Evolutionary conservation across 2,888 invertebrate species (phyloP), one percentile per base, ranked within the genome.

Genomic region (Orchesella flavescens): DNA sequence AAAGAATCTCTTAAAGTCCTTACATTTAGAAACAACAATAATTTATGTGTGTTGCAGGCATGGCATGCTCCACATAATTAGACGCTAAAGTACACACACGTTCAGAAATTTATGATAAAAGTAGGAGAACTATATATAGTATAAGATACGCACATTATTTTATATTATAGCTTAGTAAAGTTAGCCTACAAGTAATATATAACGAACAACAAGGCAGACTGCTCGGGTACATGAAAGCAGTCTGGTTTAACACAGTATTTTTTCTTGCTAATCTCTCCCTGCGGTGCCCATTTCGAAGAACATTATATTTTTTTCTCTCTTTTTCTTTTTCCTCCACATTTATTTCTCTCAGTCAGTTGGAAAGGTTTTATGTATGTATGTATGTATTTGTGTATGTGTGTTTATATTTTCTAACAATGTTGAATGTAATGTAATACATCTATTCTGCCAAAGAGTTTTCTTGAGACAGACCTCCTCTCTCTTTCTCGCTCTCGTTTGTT

Each of bases 181-280:
- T 2, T 34, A 34, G 34, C 34, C 34, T 34, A 34, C 34, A n/a
- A n/a, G n/a, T n/a, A n/a, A n/a, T n/a, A n/a, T n/a, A 34, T 34
- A 23, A 61, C 61, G 59, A 78, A 77, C 68, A 79, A 74, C 63
- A 84, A 84, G 74, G 80, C 84, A 82, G 71, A 86, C 86, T 86
- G 86, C 85, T 86, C 84, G 85, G 86, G 86, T 86, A 86, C 86
- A 84, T 76, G 75, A 79, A 85, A 86, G 85, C 86, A 86, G 86
- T 84, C 84, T 86, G 84, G 84, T 84, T 68, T 78, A 84, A 84
- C 77, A 84, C 84, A 84, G 82, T 83, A 81, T 82, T 79, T 74
- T 68, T 83, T 76, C 71, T 82, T 82, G 78, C 79, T 84, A 84
- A 85, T 86, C 85, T 86, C 86, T 86, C 86, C 86, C 86, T 86